Conservation (phyloP, 2,113 vertebrate species). For the Laticauda colubrina region DNA sequence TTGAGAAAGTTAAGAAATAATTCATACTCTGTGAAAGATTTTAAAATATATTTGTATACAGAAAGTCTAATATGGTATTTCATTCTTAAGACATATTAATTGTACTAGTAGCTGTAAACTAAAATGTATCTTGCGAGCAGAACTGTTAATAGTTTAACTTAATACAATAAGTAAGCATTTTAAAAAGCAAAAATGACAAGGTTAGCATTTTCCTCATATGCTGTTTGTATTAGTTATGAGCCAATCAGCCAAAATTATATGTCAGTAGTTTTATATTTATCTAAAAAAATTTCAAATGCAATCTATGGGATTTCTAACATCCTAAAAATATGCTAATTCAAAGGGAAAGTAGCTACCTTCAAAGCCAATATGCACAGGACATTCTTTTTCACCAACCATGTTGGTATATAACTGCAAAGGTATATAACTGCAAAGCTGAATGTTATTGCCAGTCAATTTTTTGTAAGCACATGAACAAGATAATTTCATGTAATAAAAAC, state of each 20-base stretch:
- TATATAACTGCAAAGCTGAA: constrained; percentile 59
- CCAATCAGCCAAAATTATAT: constrained; percentile 22
- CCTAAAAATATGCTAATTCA: constrained; percentile 41
- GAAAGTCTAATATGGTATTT: neutral
- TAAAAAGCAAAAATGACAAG: constrained; percentile 74
- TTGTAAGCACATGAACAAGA: constrained; percentile 55
- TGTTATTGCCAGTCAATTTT: constrained; percentile 75
- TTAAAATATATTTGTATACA: neutral
- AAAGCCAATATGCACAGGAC: constrained; percentile 68
- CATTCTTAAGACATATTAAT: constrained; percentile 12
- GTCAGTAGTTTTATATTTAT: constrained; percentile 31
- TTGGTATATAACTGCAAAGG: constrained; percentile 52
- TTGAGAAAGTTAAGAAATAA: neutral
- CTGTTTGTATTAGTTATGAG: constrained; percentile 23
- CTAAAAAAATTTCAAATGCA: constrained; percentile 37
- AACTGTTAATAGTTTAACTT: constrained; percentile 58
- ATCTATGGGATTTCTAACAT: constrained; percentile 19
- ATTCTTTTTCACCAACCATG: constrained; percentile 56
- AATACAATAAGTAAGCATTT: constrained; percentile 55
- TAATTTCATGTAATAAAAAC: constrained; percentile 33
- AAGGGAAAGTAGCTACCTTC: constrained; percentile 64
- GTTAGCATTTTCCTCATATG: constrained; percentile 82
- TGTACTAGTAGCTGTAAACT: neutral
- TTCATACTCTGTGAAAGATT: neutral
- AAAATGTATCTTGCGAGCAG: constrained; percentile 56